These are phyloP conservation scores for Drosophila kokeensis DNA, from an alignment of 2,888 invertebrate genomes.

Conservation along the genomic window DNA sequence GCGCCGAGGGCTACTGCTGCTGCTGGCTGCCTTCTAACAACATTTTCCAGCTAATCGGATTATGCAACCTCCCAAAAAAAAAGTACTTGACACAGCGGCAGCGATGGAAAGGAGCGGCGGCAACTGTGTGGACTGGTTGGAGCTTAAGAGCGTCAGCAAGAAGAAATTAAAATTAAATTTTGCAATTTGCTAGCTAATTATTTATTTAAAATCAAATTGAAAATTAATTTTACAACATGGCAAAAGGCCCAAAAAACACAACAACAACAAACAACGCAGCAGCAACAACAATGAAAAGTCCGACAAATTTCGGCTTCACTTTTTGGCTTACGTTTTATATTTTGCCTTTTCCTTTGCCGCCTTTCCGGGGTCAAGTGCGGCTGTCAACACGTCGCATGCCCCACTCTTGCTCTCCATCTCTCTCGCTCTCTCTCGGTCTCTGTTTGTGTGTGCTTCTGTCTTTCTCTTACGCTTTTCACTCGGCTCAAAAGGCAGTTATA, in stretches of 20 bases:
- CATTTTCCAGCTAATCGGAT: slow-evolving; percentile 76
- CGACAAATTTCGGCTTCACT: slow-evolving; percentile 39
- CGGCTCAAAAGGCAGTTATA: slow-evolving; percentile 62
- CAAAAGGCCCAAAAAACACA: slow-evolving; percentile 36
- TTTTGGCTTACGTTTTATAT: slow-evolving; percentile 39
- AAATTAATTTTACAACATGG: slow-evolving; percentile 84
- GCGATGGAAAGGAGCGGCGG: neutral
- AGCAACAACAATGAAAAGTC: slow-evolving; percentile 52
- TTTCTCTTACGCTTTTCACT: slow-evolving; percentile 5
- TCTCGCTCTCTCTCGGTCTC: neutral
- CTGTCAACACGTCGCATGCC: slow-evolving; percentile 44
- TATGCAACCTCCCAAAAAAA: slow-evolving; percentile 44
- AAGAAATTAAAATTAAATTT: slow-evolving; percentile 84
- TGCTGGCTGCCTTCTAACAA: slow-evolving; percentile 56
- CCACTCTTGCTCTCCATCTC: neutral
- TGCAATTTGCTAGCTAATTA: slow-evolving; percentile 85
- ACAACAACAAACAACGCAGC: slow-evolving; percentile 27
- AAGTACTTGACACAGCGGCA: slow-evolving; percentile 46
- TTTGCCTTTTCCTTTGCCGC: slow-evolving; percentile 32
- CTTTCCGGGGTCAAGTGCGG: slow-evolving; percentile 55
- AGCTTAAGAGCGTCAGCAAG: slow-evolving; percentile 49
- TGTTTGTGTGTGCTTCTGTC: slow-evolving; percentile 9
- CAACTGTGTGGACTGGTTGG: neutral
- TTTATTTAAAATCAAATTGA: slow-evolving; percentile 85
- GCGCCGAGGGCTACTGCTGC: slow-evolving; percentile 23